A percentile compares a stretch with the other conserved stretches of the same genome.
These are phyloP conservation scores for Tapirus indicus DNA, from an alignment of 2,797 vertebrate genomes.

Conservation along the genomic window DNA sequence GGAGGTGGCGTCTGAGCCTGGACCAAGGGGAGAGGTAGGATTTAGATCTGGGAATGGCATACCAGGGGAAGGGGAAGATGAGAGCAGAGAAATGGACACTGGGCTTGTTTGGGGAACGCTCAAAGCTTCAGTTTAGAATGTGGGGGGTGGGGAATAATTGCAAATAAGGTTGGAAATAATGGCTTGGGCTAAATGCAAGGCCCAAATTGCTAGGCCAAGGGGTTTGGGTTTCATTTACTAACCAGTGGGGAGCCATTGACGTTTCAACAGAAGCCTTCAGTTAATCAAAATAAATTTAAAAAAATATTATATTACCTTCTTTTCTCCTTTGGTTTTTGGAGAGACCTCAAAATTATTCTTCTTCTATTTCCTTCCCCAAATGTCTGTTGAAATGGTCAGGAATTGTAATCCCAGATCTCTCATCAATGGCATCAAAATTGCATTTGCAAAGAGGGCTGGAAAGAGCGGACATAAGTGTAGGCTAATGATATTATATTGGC, in stretches of 20 bases:
- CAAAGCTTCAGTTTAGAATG: conserved; percentile 27
- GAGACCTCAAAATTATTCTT: conserved; percentile 68
- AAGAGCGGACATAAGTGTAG: conserved; percentile 81
- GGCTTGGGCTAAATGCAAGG: conserved; percentile 23
- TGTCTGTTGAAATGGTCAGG: conserved; percentile 76
- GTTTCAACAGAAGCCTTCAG: conserved; percentile 49
- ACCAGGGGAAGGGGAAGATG: neutral
- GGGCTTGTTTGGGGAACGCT: neutral
- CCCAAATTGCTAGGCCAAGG: conserved; percentile 10
- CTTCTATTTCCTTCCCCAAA: conserved; percentile 21
- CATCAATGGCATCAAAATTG: conserved; percentile 83
- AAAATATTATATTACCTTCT: conserved; percentile 45
- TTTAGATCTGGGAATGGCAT: neutral
- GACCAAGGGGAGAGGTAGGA: neutral
- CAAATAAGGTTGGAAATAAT: conserved; percentile 65
- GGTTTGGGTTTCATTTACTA: conserved; percentile 71
- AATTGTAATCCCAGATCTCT: conserved; percentile 85
- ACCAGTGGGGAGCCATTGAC: conserved; percentile 63
- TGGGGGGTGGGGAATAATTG: conserved; percentile 8
- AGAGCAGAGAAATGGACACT: neutral
- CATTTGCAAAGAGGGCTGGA: conserved; percentile 81
- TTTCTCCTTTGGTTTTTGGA: conserved; percentile 62
- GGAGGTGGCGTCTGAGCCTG: neutral
- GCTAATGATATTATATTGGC: conserved; percentile 84
- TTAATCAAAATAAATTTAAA: conserved; percentile 74